Percentiles rank a stretch among this genome's conserved stretches.
These are phyloP conservation scores for Phaetusa simplex DNA, from an alignment of 2,113 vertebrate species.

Conservation along the genomic window DNA sequence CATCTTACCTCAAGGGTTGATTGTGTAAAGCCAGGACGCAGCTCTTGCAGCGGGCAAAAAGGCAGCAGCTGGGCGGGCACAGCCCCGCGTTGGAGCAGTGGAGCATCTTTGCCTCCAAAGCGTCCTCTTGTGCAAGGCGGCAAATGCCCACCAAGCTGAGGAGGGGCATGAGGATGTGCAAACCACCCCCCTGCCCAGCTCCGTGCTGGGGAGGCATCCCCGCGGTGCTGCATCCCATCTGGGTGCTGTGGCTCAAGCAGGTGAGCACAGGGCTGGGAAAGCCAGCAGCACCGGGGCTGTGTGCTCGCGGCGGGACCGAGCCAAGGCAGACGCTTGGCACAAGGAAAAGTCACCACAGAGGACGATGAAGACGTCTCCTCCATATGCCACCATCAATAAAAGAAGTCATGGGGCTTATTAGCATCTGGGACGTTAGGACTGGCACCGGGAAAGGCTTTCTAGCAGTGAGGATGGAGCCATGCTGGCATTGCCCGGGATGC, in stretches of 20 bases:
- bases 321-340: background rate
- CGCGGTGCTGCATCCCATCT: rapidly evolving
- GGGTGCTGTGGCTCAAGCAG: background rate
- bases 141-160: background rate
- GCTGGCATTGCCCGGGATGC: background rate
- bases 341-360: rapidly evolving
- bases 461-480: background rate
- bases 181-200: background rate
- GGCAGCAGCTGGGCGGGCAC: background rate
- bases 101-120: background rate
- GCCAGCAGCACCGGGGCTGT: background rate
- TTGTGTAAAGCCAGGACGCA: background rate
- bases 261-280: background rate
- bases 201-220: rapidly evolving
- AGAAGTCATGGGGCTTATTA: background rate
- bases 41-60: background rate
- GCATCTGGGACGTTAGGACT: background rate
- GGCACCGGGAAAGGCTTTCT: background rate
- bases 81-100: background rate
- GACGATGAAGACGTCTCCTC: rapidly evolving
- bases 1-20: background rate
- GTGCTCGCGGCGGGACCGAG: rapidly evolving
- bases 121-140: background rate
- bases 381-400: rapidly evolving
- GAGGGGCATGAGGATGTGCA: background rate